These are phyloP conservation scores for Drosophila rellima DNA, from an alignment of 2,888 invertebrate species.

Conservation along the genomic window DNA sequence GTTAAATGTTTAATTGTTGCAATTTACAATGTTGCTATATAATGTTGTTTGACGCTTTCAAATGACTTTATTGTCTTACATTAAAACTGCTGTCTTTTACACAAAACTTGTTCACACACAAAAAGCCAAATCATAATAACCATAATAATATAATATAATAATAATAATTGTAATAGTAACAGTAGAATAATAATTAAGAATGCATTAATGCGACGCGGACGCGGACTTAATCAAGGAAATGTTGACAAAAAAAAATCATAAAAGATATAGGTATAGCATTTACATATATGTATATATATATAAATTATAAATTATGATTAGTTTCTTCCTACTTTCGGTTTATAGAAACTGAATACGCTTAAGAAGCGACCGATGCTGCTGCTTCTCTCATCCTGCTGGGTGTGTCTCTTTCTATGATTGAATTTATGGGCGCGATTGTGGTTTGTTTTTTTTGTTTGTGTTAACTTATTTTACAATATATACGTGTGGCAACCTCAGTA, in stretches of 20 bases:
- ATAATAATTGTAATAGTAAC: slow-evolving; percentile 20
- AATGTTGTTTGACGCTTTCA: slow-evolving; percentile 39
- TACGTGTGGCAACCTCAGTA: slow-evolving; percentile 65
- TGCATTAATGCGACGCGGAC: slow-evolving; percentile 37
- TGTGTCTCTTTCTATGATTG: slow-evolving; percentile 24
- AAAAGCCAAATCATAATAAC: slow-evolving; percentile 37
- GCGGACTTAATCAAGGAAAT: slow-evolving; percentile 18
- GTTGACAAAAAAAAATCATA: slow-evolving; percentile 28
- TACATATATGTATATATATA: slow-evolving; percentile 25
- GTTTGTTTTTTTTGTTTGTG: slow-evolving; percentile 32
- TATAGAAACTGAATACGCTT: slow-evolving; percentile 31
- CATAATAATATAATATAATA: slow-evolving; percentile 33
- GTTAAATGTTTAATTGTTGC: slow-evolving; percentile 53
- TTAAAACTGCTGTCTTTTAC: slow-evolving; percentile 64
- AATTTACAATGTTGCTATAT: slow-evolving; percentile 52
- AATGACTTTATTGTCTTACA: slow-evolving; percentile 68
- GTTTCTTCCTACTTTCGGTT: slow-evolving; percentile 9
- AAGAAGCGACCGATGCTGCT: slow-evolving; percentile 12
- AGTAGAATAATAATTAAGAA: slow-evolving; percentile 36
- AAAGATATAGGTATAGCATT: slow-evolving; percentile 13
- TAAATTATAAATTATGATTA: slow-evolving; percentile 34
- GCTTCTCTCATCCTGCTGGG: slow-evolving; percentile 10
- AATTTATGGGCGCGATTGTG: slow-evolving; percentile 30
- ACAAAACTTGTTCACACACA: slow-evolving; percentile 46
- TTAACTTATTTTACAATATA: slow-evolving; percentile 74